Evolutionary conservation across 2,888 invertebrate genomes (phyloP).

Genomic region (Linnaemya tessellans): DNA sequence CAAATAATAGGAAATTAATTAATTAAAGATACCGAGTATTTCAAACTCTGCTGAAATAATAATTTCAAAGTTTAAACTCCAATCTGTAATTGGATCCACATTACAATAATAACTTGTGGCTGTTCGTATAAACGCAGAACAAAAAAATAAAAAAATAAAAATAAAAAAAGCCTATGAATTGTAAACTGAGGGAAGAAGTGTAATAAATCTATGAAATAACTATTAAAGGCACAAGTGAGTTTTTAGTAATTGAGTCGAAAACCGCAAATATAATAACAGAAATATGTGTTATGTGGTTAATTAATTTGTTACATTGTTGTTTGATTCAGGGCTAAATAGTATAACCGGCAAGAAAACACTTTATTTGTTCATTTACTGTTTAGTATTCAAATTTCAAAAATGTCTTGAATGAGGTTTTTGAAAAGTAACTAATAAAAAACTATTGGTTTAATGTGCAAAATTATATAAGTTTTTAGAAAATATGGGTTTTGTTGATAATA

Average conservation of each 20-base stretch:
- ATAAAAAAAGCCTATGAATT: slow-evolving; percentile 29
- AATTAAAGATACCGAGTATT: too few species aligned
- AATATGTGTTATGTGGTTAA: slow-evolving; percentile 34
- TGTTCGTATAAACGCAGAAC: background rate
- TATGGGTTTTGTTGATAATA: too few species aligned
- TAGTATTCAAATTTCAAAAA: too few species aligned
- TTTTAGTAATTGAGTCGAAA: slow-evolving; percentile 18
- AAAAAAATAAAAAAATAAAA: background rate
- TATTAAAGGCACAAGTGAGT: slow-evolving; percentile 48
- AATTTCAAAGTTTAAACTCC: slow-evolving; percentile 5
- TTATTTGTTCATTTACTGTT: too few species aligned
- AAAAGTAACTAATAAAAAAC: too few species aligned
- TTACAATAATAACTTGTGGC: slow-evolving; percentile 39
- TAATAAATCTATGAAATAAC: slow-evolving; percentile 31
- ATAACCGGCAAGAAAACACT: background rate
- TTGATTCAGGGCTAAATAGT: slow-evolving; percentile 4
- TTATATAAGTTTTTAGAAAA: too few species aligned
- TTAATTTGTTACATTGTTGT: slow-evolving; percentile 28
- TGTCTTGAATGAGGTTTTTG: too few species aligned
- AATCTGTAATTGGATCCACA: slow-evolving; percentile 21
- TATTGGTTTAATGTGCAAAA: too few species aligned
- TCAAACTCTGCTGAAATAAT: background rate
- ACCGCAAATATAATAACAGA: slow-evolving; percentile 43
- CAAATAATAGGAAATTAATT: background rate
- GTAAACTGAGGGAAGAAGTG: slow-evolving; percentile 37